Evolutionary conservation across 92 coral and sea anemone genomes (phyloP).

Genomic region (Paramuricea clavata): DNA sequence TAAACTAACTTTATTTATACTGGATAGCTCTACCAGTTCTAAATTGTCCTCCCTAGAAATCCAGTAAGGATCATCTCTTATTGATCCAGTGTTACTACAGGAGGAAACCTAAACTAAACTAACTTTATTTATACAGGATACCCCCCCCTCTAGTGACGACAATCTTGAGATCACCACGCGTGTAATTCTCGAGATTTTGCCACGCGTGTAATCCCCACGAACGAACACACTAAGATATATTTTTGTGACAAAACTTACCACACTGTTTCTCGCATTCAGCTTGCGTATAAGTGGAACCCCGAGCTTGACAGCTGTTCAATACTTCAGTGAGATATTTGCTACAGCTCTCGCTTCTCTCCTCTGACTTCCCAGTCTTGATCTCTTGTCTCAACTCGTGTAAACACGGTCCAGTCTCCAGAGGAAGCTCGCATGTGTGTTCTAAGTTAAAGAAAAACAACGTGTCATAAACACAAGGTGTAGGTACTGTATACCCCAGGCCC

Average conservation of each 20-base stretch:
- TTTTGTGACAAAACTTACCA: conserved; percentile 68
- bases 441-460: conserved; percentile 2
- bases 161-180: background rate
- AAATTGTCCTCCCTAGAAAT: too few relatives aligned
- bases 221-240: too few relatives aligned
- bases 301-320: conserved; percentile 72
- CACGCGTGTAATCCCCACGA: too few relatives aligned
- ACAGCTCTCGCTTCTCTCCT: conserved; percentile 77
- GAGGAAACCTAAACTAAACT: too few relatives aligned
- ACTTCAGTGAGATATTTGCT: conserved; percentile 80
- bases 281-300: conserved; percentile 74
- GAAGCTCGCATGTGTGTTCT: conserved; percentile 77
- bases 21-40: too few relatives aligned
- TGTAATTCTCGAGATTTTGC: too few relatives aligned
- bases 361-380: conserved; percentile 67
- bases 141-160: too few relatives aligned
- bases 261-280: conserved; percentile 88
- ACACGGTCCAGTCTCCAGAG: conserved; percentile 84
- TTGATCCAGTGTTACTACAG: too few relatives aligned
- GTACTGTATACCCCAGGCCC: too few relatives aligned
- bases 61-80: too few relatives aligned
- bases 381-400: conserved; percentile 76
- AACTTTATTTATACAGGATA: too few relatives aligned
- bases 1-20: too few relatives aligned
- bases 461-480: background rate